Conservation (phyloP, 2,888 invertebrate genomes). For the Schizaphis graminum region DNA sequence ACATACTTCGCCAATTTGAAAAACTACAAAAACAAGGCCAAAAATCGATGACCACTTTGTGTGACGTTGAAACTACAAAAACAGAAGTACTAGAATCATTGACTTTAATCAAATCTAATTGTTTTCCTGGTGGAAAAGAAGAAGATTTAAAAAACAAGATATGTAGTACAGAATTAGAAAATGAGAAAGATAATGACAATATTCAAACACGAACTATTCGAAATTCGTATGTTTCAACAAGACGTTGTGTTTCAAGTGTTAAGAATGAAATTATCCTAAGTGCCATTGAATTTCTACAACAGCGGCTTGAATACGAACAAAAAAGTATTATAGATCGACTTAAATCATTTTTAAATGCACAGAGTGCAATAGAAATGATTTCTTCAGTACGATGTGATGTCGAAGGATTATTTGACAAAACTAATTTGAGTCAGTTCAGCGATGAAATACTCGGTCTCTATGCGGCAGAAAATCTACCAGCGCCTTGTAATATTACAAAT, state of each 20-base stretch:
- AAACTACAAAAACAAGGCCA: slow-evolving; percentile 59
- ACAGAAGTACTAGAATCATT: slow-evolving; percentile 40
- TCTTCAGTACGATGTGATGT: neutral
- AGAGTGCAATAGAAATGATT: too few relatives aligned
- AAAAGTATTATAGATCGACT: too few relatives aligned
- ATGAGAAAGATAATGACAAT: too few relatives aligned
- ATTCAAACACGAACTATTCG: too few relatives aligned
- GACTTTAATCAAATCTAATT: slow-evolving; percentile 35
- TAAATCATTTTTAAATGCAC: too few relatives aligned
- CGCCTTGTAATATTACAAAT: too few relatives aligned
- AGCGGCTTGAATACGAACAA: too few relatives aligned
- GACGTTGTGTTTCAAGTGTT: too few relatives aligned
- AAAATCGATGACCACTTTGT: slow-evolving; percentile 49
- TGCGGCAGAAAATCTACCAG: neutral
- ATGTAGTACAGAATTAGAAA: too few relatives aligned
- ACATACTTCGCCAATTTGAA: slow-evolving; percentile 43
- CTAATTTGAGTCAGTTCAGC: slow-evolving; percentile 10
- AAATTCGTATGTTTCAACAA: too few relatives aligned
- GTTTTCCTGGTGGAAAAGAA: slow-evolving; percentile 29
- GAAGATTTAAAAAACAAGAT: neutral
- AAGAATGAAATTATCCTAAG: too few relatives aligned
- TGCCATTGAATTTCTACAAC: too few relatives aligned
- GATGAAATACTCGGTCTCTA: slow-evolving; percentile 3
- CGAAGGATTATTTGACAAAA: slow-evolving; percentile 21
- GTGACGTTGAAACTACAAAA: slow-evolving; percentile 58